Base-by-base conservation (phyloP, 2,888 invertebrate genomes). In the Ochropleura leucogaster region DNA sequence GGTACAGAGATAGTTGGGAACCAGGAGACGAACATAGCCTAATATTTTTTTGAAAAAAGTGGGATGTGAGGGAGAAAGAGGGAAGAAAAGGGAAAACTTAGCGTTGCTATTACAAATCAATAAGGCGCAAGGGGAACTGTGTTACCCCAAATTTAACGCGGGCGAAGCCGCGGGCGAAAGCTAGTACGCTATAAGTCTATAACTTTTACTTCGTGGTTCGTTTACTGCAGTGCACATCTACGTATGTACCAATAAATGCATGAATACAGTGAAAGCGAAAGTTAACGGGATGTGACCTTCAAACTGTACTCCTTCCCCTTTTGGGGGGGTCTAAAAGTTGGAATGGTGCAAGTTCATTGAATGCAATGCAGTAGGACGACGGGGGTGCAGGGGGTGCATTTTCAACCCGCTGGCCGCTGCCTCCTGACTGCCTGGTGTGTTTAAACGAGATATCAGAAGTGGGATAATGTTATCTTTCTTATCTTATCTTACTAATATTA, bases 211-310 rank as follows among this genome's bases (percentile, higher is more conserved):
- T 1, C 0, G 0, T 6, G 42, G 63, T 30, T 30, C 30, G 30
- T 30, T 30, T 59, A 72, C 47, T 77, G 80, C 77, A 72, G 10
- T 42, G n/a, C 12, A n/a, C 53, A 53, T 62, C 7, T 59, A 44
- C 62, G n/a, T 46, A 44, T 0, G 44, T 44, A 44, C 62, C 62
- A 44, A n/a, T n/a, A 60, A 60, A 60, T 73, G 53, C 68, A 74
- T 81, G 76, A 78, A 75, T 65, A 68, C 3, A n/a, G 16, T 55
- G 82, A 81, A 75, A 79, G 64, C 10, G 59, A 79, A 65, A 79
- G 82, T 65, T 4, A 20, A 12, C 68, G 44, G n/a, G 18, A 47
- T 30, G 53, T 68, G 64, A 47, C 59, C 66, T 75, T 81, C 64
- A 68, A 59, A 40, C 20, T 20, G 55, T 18, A 12, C n/a, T 40